Evolutionary conservation across 2,888 invertebrate species (phyloP), one percentile per base, ranked within the genome.

Genomic region (Alviniconcha strummeri): DNA sequence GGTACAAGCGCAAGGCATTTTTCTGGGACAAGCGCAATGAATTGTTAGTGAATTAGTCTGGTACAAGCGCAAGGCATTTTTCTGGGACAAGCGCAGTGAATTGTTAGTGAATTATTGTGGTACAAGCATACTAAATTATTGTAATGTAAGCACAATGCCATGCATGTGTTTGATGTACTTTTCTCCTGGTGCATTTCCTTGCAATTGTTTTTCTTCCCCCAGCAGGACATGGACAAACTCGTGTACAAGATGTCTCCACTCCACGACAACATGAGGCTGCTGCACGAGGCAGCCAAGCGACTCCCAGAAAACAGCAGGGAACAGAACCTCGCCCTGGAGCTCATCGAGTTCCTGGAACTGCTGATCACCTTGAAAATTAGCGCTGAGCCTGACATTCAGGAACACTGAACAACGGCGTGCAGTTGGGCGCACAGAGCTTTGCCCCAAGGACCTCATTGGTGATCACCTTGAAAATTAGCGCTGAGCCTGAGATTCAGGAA

Each of bases 281-380:
- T 94, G 54, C 91, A 92, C 55, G 93, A 94, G 83, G 92, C 94
- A 4, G 89, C 94, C 71, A 93, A 93, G 84, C 90, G 93, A 81
- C 91, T 94, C 64, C 93, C 94, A 9, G 94, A 94, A 86, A 91
- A 91, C 8, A 93, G 92, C 85, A 87, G 91, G 5, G 94, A 94
- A 81, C 93, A 94, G 86, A 91, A 93, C 71, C 88, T 94, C 64
- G 94, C 94, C 56, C 86, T 91, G 54, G 90, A 91, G 79, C 85
- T 93, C 72, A 88, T 92, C 17, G 93, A 93, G 82, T 87, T 93
- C 57, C 88, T 90, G 17, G 90, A 92, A 52, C 15, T 78, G 52
- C 52, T 84, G 85, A 56, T 80, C 67, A 54, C 78, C 0, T 36
- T 78, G 15, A 78, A 64, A 17, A 78, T 19, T 6, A 78, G 78